A percentile compares a stretch with the other conserved stretches of the same genome.
Evolutionary conservation across 2,888 invertebrate species (phyloP).

Genomic region (Eristalis intricaria): DNA sequence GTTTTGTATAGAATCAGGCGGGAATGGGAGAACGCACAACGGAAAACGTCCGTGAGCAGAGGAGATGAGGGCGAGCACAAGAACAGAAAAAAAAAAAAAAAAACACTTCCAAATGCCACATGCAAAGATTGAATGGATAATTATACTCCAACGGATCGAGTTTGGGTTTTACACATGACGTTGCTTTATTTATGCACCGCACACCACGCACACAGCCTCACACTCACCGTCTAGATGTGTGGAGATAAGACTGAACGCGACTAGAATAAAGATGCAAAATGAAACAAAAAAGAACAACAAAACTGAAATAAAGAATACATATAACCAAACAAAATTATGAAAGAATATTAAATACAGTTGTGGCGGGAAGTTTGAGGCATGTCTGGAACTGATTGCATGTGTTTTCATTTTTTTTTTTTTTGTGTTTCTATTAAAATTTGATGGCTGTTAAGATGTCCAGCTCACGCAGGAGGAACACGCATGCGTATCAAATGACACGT

Average conservation of each 20-base stretch:
- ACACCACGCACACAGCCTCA: neutral
- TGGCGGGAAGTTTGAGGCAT: neutral
- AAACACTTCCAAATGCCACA: conserved; percentile 66
- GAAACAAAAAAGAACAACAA: neutral
- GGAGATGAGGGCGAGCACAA: neutral
- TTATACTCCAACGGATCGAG: conserved; percentile 56
- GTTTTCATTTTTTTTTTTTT: too few species aligned
- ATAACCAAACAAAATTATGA: neutral
- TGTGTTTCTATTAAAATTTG: too few species aligned
- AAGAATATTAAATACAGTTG: neutral
- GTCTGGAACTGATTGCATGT: too few species aligned
- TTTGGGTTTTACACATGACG: conserved; percentile 60
- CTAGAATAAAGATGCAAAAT: conserved; percentile 21
- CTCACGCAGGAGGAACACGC: too few species aligned
- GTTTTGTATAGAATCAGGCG: conserved; percentile 63
- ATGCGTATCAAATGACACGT: too few species aligned
- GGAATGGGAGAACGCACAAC: conserved; percentile 50
- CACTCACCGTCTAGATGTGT: neutral
- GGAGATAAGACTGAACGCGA: neutral
- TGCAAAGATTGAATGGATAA: conserved; percentile 70
- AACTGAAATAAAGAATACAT: neutral
- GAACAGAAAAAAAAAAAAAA: conserved; percentile 22
- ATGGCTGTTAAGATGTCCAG: too few species aligned
- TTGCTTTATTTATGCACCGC: conserved; percentile 53
- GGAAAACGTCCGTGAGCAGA: conserved; percentile 9